These are phyloP conservation scores for Falco columbarius DNA, from an alignment of 2,797 vertebrate genomes.

Conservation along the genomic window DNA sequence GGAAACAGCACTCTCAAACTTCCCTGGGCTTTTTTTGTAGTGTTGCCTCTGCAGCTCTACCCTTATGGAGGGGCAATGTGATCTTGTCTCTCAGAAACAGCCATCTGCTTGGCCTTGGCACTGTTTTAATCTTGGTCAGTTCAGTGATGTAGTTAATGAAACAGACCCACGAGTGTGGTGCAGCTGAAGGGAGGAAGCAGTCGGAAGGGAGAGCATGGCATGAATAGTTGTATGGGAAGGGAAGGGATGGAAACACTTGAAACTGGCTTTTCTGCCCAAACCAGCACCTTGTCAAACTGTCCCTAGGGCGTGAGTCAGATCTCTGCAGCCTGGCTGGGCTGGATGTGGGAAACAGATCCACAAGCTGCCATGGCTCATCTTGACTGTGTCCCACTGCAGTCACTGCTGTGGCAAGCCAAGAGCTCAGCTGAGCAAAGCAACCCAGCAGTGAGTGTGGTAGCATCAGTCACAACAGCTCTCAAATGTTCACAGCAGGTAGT, in stretches of 20 bases:
- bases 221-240: background rate
- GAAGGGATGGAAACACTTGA: background rate
- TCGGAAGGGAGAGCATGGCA: background rate
- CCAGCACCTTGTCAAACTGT: background rate
- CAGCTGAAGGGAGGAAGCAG: background rate
- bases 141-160: background rate
- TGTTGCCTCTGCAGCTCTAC: background rate
- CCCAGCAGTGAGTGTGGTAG: background rate
- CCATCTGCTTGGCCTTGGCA: background rate
- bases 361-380: accelerated
- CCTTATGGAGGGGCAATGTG: background rate
- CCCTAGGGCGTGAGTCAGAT: background rate
- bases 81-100: background rate
- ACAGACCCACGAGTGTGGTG: background rate
- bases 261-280: background rate
- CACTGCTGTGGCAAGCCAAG: background rate
- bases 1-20: accelerated
- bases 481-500: background rate
- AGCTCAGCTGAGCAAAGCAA: background rate
- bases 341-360: background rate
- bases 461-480: background rate
- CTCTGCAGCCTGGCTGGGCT: background rate
- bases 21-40: background rate
- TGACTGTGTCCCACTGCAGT: background rate
- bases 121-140: background rate